Conservation (phyloP, 2,113 vertebrate species). For the Cercopithecus mona region DNA sequence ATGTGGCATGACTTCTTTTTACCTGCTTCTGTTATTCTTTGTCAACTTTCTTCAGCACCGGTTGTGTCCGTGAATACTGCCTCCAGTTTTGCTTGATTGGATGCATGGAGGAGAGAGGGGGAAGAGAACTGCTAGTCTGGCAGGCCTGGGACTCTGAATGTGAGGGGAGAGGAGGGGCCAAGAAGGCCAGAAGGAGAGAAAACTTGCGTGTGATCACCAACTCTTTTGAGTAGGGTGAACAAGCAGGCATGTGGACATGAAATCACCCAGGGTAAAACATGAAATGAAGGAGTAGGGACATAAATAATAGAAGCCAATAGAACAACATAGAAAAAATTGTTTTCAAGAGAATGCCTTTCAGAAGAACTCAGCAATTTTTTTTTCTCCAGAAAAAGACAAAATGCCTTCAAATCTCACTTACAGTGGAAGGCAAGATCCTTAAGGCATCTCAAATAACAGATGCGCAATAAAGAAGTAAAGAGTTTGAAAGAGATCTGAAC, state of each 20-base stretch:
- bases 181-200: background rate
- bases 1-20: background rate
- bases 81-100: background rate
- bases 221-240: background rate
- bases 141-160: background rate
- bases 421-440: background rate
- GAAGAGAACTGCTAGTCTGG: background rate
- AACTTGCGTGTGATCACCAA: background rate
- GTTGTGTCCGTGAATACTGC: rapidly evolving
- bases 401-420: background rate
- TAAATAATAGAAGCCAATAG: background rate
- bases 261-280: background rate
- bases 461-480: background rate
- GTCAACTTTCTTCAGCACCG: background rate
- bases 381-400: background rate
- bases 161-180: no score
- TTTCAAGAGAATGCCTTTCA: background rate
- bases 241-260: background rate
- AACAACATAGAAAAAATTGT: background rate
- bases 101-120: background rate
- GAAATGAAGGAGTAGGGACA: background rate
- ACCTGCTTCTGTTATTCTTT: background rate
- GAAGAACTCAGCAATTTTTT: background rate
- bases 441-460: background rate
- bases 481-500: background rate